These are phyloP conservation scores for Euplexia lucipara DNA, from an alignment of 2,888 invertebrate species.

Conservation along the genomic window DNA sequence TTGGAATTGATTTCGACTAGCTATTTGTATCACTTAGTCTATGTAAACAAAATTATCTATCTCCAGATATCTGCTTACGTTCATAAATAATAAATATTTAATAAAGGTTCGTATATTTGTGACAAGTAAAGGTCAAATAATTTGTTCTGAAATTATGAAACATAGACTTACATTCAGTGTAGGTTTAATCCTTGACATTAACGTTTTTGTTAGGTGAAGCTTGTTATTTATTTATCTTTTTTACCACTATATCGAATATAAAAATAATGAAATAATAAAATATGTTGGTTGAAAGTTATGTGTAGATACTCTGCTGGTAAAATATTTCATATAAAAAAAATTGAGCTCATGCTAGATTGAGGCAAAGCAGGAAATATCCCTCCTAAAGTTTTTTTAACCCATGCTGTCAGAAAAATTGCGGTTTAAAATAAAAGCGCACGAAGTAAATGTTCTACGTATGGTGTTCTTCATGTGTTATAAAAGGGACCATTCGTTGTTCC, in stretches of 20 bases:
- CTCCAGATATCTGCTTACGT: conserved; percentile 5
- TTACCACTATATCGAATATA: not conserved
- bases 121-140: conserved; percentile 27
- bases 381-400: too few relatives aligned
- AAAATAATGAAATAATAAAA: conserved; percentile 11
- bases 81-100: conserved; percentile 5
- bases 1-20: not conserved
- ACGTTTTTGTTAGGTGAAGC: conserved; percentile 16
- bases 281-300: not conserved
- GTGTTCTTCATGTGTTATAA: too few relatives aligned
- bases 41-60: conserved; percentile 8
- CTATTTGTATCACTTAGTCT: not conserved
- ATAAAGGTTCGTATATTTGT: not conserved
- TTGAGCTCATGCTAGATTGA: too few relatives aligned
- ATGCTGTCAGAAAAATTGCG: too few relatives aligned
- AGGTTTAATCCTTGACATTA: conserved; percentile 39
- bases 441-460: too few relatives aligned
- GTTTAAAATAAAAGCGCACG: too few relatives aligned
- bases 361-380: too few relatives aligned
- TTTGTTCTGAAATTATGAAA: conserved; percentile 16
- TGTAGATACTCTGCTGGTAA: not conserved
- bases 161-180: conserved; percentile 13
- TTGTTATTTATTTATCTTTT: not conserved
- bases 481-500: too few relatives aligned
- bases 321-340: too few relatives aligned